phyloP scores from a whole-genome alignment of 1,140 invertebrate genomes.

The Pseudomyrmex pallidus region DNA sequence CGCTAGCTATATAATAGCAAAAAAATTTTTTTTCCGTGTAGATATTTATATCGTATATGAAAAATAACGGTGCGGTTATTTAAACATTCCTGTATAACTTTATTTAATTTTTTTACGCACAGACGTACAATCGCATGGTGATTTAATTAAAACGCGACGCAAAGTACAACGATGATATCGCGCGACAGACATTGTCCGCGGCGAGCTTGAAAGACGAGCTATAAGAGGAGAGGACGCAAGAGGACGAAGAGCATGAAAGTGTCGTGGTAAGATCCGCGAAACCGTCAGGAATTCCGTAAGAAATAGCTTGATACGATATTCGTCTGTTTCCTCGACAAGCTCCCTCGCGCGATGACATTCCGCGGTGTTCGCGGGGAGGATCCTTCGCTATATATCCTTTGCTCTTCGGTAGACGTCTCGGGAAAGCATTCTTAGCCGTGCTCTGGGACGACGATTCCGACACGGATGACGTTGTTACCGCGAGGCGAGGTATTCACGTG shows the following conservation, averaged over 20 bases:
- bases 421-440: slow-evolving; percentile 42
- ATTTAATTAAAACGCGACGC: slow-evolving; percentile 31
- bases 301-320: slow-evolving; percentile 52
- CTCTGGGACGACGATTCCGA: slow-evolving; percentile 20
- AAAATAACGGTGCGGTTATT: neutral
- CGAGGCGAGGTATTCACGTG: slow-evolving; percentile 23
- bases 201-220: slow-evolving; percentile 5
- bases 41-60: no score
- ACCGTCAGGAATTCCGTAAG: slow-evolving; percentile 62
- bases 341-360: slow-evolving; percentile 46
- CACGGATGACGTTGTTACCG: slow-evolving; percentile 52
- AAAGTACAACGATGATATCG: neutral
- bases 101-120: neutral
- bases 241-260: neutral
- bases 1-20: no score
- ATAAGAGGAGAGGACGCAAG: neutral
- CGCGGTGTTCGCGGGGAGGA: neutral
- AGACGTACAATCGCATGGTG: neutral
- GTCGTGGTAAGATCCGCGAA: slow-evolving; percentile 39
- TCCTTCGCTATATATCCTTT: slow-evolving; percentile 29
- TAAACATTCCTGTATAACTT: neutral
- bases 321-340: slow-evolving; percentile 42
- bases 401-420: slow-evolving; percentile 16
- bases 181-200: neutral
- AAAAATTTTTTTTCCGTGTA: no score